Conservation (phyloP, 2,888 invertebrate species). For the Coenonympha glycerion region DNA sequence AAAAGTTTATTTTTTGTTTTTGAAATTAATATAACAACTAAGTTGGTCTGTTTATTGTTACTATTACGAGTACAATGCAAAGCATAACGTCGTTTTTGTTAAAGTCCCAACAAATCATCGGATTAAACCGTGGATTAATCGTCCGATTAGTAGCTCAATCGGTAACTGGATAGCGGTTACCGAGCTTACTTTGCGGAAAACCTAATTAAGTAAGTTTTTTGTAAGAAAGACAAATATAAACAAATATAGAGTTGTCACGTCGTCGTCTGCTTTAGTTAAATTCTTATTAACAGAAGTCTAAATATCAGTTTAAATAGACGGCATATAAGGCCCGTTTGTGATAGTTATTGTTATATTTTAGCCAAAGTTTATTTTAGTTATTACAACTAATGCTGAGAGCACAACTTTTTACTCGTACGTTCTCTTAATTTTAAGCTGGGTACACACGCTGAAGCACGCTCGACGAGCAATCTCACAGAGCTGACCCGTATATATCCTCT, state of each 20-base stretch:
- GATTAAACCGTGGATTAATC: no score
- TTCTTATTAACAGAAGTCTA: no score
- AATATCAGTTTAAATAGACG: no score
- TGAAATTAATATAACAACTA: slow-evolving; percentile 7
- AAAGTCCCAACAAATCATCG: neutral
- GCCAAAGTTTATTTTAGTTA: slow-evolving; percentile 66
- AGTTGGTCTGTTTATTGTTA: slow-evolving; percentile 8
- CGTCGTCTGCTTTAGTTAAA: no score
- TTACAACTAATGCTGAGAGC: slow-evolving; percentile 44
- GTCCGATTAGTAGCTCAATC: neutral
- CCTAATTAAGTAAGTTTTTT: no score
- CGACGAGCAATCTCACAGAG: no score
- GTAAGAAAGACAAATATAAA: no score
- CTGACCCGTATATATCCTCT: no score
- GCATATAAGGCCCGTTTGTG: no score
- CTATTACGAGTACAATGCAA: neutral
- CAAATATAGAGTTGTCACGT: no score
- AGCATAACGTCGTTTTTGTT: neutral
- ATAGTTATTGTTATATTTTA: slow-evolving; percentile 42
- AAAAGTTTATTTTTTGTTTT: slow-evolving; percentile 5
- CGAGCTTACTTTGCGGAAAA: no score
- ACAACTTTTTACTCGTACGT: slow-evolving; percentile 29
- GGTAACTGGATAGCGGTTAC: neutral
- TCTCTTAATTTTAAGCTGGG: neutral
- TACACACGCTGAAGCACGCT: neutral